These are phyloP conservation scores for Antheraea mylitta DNA, from an alignment of 1,140 invertebrate genomes.

Conservation along the genomic window DNA sequence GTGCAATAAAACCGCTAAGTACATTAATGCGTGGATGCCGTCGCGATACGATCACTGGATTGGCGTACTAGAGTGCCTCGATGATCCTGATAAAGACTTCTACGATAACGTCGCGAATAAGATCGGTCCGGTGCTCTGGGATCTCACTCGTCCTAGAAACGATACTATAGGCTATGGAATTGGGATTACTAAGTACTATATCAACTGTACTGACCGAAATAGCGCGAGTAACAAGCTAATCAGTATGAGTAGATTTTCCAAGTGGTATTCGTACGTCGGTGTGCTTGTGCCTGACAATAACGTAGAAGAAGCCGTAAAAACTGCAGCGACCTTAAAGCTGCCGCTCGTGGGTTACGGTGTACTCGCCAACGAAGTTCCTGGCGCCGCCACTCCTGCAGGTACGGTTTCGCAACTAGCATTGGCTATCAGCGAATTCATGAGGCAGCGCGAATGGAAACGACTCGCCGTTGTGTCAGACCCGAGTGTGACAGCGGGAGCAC, in stretches of 20 bases:
- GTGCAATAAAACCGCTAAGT: background rate
- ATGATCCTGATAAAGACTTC: background rate
- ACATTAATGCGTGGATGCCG: too few species aligned
- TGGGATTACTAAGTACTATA: background rate
- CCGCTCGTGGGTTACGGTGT: background rate
- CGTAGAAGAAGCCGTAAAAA: slow-evolving; percentile 16
- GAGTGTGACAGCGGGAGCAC: background rate
- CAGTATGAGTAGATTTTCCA: background rate
- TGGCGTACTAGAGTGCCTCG: background rate
- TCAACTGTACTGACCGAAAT: background rate
- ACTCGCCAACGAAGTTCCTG: background rate
- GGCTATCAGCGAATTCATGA: background rate
- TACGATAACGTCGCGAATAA: background rate
- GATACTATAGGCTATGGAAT: background rate
- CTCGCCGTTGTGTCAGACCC: slow-evolving; percentile 24
- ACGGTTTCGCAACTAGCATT: background rate
- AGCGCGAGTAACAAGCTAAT: background rate
- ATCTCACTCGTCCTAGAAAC: background rate
- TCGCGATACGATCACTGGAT: background rate
- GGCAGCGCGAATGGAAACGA: slow-evolving; percentile 7
- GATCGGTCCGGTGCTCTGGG: background rate
- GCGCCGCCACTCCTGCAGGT: background rate
- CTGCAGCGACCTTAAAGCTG: slow-evolving; percentile 32
- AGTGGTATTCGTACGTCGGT: background rate
- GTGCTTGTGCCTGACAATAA: slow-evolving; percentile 27